Conservation (phyloP, 2,797 vertebrate species). For the Enteromius unitaeniatus region DNA sequence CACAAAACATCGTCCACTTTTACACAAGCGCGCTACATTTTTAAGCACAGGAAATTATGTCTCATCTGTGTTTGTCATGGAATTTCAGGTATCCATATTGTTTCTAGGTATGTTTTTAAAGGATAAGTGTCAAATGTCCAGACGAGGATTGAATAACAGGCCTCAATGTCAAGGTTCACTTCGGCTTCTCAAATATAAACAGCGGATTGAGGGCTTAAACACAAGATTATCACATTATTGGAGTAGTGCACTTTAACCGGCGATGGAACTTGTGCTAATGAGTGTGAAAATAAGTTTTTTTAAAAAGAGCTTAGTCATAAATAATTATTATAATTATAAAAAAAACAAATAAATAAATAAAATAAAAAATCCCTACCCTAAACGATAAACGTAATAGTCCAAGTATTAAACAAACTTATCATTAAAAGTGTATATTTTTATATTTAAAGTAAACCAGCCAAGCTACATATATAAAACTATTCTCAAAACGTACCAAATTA, state of each 20-base stretch:
- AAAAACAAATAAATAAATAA: neutral
- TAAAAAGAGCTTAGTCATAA: neutral
- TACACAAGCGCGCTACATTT: neutral
- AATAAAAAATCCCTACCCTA: neutral
- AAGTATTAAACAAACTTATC: neutral
- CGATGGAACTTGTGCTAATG: neutral
- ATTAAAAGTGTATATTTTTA: neutral
- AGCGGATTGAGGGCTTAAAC: constrained; percentile 34
- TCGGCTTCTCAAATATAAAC: constrained; percentile 50
- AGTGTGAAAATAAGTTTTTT: constrained; percentile 1
- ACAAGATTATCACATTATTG: constrained; percentile 51
- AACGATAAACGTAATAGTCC: neutral
- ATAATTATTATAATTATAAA: neutral
- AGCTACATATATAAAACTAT: neutral
- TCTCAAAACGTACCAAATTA: neutral
- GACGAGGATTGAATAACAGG: constrained; percentile 67
- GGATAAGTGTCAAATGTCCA: constrained; percentile 67
- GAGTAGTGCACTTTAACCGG: neutral
- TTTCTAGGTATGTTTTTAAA: constrained; percentile 62
- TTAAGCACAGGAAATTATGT: neutral
- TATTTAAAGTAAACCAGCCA: neutral
- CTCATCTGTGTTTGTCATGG: constrained; percentile 57
- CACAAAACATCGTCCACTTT: neutral
- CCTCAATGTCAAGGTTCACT: constrained; percentile 64
- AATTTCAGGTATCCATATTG: constrained; percentile 65